A percentile compares a stretch with the other conserved stretches of the same genome.
These are phyloP conservation scores for Apis mellifera DNA, from an alignment of 1,140 invertebrate species.

Conservation along the genomic window DNA sequence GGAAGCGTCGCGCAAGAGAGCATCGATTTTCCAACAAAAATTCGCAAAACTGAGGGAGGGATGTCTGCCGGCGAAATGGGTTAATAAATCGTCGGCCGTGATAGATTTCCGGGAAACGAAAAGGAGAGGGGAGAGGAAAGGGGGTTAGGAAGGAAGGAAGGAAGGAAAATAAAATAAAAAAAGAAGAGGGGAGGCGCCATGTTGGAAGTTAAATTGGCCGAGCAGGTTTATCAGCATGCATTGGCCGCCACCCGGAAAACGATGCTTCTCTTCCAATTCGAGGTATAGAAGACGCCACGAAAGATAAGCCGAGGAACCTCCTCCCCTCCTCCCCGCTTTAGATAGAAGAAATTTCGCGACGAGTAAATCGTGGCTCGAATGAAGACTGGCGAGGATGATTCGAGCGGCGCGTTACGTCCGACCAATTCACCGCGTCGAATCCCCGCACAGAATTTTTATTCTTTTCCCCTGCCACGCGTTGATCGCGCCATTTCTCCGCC, in stretches of 20 bases:
- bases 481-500: background rate
- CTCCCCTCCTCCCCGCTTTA: no score
- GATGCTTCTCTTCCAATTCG: conserved; percentile 40
- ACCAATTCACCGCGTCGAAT: conserved; percentile 17
- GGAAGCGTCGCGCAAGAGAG: conserved; percentile 2
- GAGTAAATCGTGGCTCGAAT: conserved; percentile 20
- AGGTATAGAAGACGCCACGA: conserved; percentile 26
- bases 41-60: conserved; percentile 46
- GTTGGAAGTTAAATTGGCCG: conserved; percentile 66
- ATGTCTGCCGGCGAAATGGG: conserved; percentile 56
- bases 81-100: conserved; percentile 63
- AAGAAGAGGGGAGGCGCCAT: conserved; percentile 25
- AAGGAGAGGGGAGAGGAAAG: background rate
- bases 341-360: background rate
- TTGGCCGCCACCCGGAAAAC: conserved; percentile 62
- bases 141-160: background rate
- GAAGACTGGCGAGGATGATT: background rate
- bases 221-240: conserved; percentile 68
- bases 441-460: background rate
- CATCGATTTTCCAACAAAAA: conserved; percentile 38
- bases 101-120: conserved; percentile 31
- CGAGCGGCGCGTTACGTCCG: conserved; percentile 24
- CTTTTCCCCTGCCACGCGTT: background rate
- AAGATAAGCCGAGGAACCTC: conserved; percentile 47
- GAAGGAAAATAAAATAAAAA: background rate